phyloP scores from a whole-genome alignment of 2,888 invertebrate species.

The Pterostichus niger region DNA sequence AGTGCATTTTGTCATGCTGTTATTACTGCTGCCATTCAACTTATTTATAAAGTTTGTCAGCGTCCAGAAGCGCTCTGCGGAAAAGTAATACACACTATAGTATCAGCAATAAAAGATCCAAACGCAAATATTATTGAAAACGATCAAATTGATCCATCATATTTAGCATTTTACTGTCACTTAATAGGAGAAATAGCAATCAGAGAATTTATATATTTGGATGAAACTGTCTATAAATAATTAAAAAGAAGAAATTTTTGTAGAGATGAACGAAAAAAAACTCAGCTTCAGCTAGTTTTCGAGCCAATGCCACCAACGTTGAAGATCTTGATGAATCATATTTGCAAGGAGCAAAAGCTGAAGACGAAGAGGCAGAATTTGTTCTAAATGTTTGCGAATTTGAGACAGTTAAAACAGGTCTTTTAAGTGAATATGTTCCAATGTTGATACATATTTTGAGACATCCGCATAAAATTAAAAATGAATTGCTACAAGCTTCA shows the following conservation, averaged over 20 bases:
- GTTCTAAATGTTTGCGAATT: slow-evolving; percentile 86
- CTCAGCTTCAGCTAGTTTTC: slow-evolving; percentile 70
- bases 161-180: slow-evolving; percentile 71
- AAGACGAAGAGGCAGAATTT: slow-evolving; percentile 93
- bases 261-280: slow-evolving; percentile 73
- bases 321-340: slow-evolving; percentile 80
- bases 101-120: slow-evolving; percentile 59
- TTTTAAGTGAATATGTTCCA: slow-evolving; percentile 80
- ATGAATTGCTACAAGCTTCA: slow-evolving; percentile 82
- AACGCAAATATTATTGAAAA: slow-evolving; percentile 68
- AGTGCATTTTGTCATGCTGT: slow-evolving; percentile 80
- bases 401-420: slow-evolving; percentile 78
- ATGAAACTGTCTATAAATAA: slow-evolving; percentile 90
- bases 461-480: slow-evolving; percentile 82
- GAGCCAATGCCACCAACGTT: slow-evolving; percentile 10
- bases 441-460: slow-evolving; percentile 80
- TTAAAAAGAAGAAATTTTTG: slow-evolving; percentile 82
- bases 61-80: slow-evolving; percentile 79
- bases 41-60: slow-evolving; percentile 82
- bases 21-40: slow-evolving; percentile 80
- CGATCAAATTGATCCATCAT: slow-evolving; percentile 64
- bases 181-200: slow-evolving; percentile 88
- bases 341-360: slow-evolving; percentile 91
- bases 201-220: slow-evolving; percentile 89
- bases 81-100: slow-evolving; percentile 71